These are phyloP conservation scores for Halichoeres trimaculatus DNA, from an alignment of 2,113 vertebrate genomes.

Conservation along the genomic window DNA sequence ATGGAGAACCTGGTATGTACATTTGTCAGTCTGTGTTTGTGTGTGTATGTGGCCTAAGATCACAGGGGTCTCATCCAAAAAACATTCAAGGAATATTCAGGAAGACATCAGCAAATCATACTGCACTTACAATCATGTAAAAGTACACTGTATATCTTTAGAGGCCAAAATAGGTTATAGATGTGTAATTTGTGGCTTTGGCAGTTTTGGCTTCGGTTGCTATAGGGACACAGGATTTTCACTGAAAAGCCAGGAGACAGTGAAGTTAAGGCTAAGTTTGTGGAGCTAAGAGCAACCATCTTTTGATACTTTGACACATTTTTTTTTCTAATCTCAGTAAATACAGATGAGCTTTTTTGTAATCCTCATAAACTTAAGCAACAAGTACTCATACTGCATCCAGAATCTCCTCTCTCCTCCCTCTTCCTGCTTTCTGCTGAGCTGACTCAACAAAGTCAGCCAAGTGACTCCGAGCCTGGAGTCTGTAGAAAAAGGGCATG, in stretches of 20 bases:
- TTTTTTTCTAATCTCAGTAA: background rate
- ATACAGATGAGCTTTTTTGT: background rate
- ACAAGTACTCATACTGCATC: conserved; percentile 18
- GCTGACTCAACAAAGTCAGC: conserved; percentile 56
- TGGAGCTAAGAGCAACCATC: background rate
- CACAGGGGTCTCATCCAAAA: conserved; percentile 30
- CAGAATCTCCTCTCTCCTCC: conserved; percentile 40
- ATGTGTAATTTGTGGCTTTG: conserved; percentile 69
- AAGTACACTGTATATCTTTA: conserved; percentile 62
- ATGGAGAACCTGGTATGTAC: conserved; percentile 94
- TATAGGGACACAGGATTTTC: conserved; percentile 42
- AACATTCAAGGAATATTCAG: conserved; percentile 52
- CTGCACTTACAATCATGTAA: conserved; percentile 57
- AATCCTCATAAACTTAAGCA: conserved; percentile 17
- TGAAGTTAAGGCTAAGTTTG: background rate
- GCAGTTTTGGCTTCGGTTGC: conserved; percentile 42
- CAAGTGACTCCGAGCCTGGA: conserved; percentile 4
- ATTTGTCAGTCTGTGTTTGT: conserved; percentile 75
- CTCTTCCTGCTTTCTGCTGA: conserved; percentile 16
- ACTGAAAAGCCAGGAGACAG: conserved; percentile 11
- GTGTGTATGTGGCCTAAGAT: conserved; percentile 71
- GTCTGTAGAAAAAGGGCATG: conserved; percentile 34
- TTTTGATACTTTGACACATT: background rate
- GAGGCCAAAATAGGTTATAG: conserved; percentile 60
- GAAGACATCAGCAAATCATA: conserved; percentile 55